Percentiles rank a stretch among this genome's conserved stretches.
These are phyloP conservation scores for Agrochola circellaris DNA, from an alignment of 2,888 invertebrate genomes.

Conservation along the genomic window DNA sequence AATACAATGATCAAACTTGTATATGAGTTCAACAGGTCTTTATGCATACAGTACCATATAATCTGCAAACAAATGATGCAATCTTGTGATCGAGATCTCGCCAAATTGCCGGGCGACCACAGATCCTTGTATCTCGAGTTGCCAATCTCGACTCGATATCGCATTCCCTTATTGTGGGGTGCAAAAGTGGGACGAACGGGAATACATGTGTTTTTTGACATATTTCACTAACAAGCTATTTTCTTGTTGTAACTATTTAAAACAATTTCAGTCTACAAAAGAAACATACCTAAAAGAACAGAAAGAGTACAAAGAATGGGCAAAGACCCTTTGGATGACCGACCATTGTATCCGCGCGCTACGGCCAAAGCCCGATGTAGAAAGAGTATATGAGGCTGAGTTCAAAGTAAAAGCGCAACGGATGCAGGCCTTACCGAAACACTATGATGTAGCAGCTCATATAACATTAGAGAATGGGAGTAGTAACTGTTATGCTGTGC, in stretches of 20 bases:
- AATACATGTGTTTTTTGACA: background rate
- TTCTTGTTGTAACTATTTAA: background rate
- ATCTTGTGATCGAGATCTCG: background rate
- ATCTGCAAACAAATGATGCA: background rate
- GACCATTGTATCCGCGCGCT: constrained; percentile 80
- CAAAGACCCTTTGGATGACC: constrained; percentile 77
- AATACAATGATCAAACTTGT: background rate
- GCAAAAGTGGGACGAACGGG: no score
- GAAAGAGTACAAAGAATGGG: constrained; percentile 83
- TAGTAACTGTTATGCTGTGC: constrained; percentile 70
- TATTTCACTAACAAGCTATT: background rate
- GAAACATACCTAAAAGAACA: constrained; percentile 80
- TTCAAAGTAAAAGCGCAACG: constrained; percentile 74
- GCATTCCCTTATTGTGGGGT: background rate
- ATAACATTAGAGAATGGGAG: constrained; percentile 73
- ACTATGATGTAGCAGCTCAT: constrained; percentile 79
- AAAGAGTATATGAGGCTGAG: constrained; percentile 81
- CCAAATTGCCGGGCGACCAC: background rate
- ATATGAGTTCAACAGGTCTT: background rate
- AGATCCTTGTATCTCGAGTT: background rate
- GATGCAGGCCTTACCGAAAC: constrained; percentile 75
- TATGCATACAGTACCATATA: background rate
- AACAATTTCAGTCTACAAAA: constrained; percentile 75
- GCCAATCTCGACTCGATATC: background rate
- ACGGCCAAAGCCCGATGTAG: constrained; percentile 79